phyloP scores from a whole-genome alignment of 2,113 vertebrate genomes.

The Chascanopsetta lugubris region DNA sequence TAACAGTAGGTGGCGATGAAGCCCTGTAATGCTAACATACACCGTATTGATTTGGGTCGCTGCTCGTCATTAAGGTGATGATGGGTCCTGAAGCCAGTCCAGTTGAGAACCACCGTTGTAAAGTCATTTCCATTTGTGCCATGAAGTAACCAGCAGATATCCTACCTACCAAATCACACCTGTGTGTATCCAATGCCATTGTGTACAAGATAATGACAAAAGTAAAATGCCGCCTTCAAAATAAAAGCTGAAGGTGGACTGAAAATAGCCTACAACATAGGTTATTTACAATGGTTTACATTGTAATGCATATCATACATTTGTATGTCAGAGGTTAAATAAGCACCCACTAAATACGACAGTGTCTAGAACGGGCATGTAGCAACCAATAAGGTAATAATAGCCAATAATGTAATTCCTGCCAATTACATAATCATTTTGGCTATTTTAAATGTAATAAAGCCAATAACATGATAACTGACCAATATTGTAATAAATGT shows the following conservation, averaged over 20 bases:
- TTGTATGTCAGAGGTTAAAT: slow-evolving; percentile 29
- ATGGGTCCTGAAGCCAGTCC: too few relatives aligned
- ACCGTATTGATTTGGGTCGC: too few relatives aligned
- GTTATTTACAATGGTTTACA: slow-evolving; percentile 6
- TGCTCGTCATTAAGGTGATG: too few relatives aligned
- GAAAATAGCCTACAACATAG: background rate
- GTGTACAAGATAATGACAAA: background rate
- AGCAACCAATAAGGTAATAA: too few relatives aligned
- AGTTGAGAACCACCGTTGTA: background rate
- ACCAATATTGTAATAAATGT: too few relatives aligned
- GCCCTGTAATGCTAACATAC: too few relatives aligned
- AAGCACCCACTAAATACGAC: slow-evolving; percentile 18
- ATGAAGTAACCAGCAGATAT: slow-evolving; percentile 45
- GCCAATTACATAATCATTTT: too few relatives aligned
- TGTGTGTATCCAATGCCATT: background rate
- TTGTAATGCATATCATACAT: slow-evolving; percentile 23
- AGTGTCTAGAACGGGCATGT: background rate
- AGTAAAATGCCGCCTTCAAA: too few relatives aligned
- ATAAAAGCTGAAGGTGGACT: background rate
- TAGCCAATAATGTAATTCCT: too few relatives aligned
- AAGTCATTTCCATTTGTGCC: slow-evolving; percentile 29
- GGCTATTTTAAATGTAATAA: too few relatives aligned
- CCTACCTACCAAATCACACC: slow-evolving; percentile 28
- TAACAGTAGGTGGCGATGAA: too few relatives aligned
- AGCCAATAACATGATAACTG: too few relatives aligned